These are phyloP conservation scores for Tyto alba DNA, from an alignment of 2,113 vertebrate species.

Conservation along the genomic window DNA sequence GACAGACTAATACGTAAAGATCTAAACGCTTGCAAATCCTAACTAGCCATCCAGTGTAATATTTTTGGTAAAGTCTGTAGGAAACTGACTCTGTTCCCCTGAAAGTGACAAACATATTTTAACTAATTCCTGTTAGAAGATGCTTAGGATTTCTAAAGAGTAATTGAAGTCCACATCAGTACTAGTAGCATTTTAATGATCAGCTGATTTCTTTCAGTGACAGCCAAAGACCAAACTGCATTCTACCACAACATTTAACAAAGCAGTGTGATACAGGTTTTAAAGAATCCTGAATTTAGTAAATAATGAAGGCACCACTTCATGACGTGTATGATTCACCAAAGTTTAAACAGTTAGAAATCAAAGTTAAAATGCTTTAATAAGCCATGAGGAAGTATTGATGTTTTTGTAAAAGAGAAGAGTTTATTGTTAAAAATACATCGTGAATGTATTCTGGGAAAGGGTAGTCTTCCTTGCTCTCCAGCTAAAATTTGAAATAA, in stretches of 20 bases:
- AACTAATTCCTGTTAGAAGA: not conserved
- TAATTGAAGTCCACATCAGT: not conserved
- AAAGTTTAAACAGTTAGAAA: not conserved
- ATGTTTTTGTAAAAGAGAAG: not conserved
- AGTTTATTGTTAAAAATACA: not conserved
- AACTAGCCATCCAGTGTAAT: not conserved
- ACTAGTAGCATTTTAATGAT: not conserved
- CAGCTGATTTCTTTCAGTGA: not conserved
- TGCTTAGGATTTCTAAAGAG: not conserved
- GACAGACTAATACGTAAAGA: not conserved
- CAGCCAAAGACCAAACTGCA: not conserved
- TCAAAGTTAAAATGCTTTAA: not conserved
- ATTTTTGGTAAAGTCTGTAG: not conserved
- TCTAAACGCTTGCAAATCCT: not conserved
- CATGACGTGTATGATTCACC: not conserved
- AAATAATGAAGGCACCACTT: not conserved
- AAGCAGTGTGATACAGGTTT: not conserved
- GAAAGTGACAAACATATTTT: not conserved
- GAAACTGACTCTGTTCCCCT: conserved; percentile 24
- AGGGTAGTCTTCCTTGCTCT: not conserved
- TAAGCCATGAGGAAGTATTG: not conserved
- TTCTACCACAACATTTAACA: not conserved
- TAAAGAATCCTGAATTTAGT: not conserved
- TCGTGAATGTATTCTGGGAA: not conserved
- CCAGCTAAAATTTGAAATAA: not conserved